Base-by-base conservation (phyloP, 2,888 invertebrate genomes). In the Melangyna quadrimaculata region DNA sequence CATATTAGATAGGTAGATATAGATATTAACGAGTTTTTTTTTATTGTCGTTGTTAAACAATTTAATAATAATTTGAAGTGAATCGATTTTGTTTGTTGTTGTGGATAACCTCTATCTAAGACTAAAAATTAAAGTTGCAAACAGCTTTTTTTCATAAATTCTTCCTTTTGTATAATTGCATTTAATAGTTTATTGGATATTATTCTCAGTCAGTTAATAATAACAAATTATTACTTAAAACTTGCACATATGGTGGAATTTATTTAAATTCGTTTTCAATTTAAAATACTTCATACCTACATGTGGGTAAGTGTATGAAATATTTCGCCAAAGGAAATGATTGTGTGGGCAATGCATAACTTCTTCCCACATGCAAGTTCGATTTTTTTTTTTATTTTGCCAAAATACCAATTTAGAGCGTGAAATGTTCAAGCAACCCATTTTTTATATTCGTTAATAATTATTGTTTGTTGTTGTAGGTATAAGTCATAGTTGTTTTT, bases 151-250 rank as follows among this genome's bases (percentile, higher is more conserved):
- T 32, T 63, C 10, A 43, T 63, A 17, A 35, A 67, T n/a, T 51
- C 8, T 35, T 67, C 12, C 14, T 19, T 32, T 48, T 57, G 32
- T 55, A 32, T 48, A 48, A 65, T 32, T 48, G 32, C 22, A 32
- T 67, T 48, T 51, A 63, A 51, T 35, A 67, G 67, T 67, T 67
- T 67, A 51, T 51, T 10, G n/a, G n/a, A n/a, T n/a, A 51, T 27
- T 45, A 14, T 35, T 35, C 12, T 37, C 5, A 17, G 22, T 2
- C 10, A 67, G 24, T 67, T 7, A 37, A 51, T 67, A 35, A 67
- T 67, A 3, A n/a, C n/a, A n/a, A n/a, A 51, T 51, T 51, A 51
- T 67, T 7, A 22, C 0, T 1, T 35, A 67, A 29, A 24, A 10
- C 7, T 22, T 67, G 51, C 32, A 37, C 67, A 67, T 67, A 24